Conservation (phyloP, 1,140 invertebrate species). For the Pseudomyrmex flavicornis region DNA sequence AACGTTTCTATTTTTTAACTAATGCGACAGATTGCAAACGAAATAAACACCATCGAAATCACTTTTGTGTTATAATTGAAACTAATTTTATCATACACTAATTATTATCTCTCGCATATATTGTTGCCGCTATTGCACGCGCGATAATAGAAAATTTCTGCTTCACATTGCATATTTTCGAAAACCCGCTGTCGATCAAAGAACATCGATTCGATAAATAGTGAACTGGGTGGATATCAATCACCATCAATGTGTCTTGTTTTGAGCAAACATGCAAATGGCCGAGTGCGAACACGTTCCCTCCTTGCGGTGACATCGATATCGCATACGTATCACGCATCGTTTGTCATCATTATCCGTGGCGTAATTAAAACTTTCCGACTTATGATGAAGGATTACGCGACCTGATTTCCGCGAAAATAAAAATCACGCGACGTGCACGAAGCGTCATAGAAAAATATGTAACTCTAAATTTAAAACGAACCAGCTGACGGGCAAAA, state of each 20-base stretch:
- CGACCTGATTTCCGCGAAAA: constrained; percentile 49
- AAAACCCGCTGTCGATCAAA: constrained; percentile 22
- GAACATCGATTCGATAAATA: constrained; percentile 44
- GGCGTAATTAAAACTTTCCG: constrained; percentile 65
- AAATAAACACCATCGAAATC: neutral
- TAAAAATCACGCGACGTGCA: constrained; percentile 19
- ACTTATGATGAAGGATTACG: constrained; percentile 59
- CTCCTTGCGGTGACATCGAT: constrained; percentile 45
- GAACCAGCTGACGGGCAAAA: constrained; percentile 24
- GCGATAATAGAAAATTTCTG: neutral
- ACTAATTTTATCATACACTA: constrained; percentile 15
- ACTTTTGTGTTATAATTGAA: constrained; percentile 2
- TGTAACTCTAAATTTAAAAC: constrained; percentile 7
- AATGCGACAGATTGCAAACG: neutral
- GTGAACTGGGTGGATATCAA: constrained; percentile 37
- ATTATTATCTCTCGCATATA: constrained; percentile 37
- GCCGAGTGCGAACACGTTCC: constrained; percentile 20
- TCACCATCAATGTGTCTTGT: constrained; percentile 48
- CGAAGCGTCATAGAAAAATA: neutral
- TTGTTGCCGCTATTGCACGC: neutral
- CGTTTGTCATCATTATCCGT: constrained; percentile 66
- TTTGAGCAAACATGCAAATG: constrained; percentile 24
- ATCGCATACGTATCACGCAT: constrained; percentile 44
- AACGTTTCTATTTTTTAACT: constrained; percentile 1
- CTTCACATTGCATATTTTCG: constrained; percentile 18